Percentiles rank a stretch among this genome's conserved stretches.
phyloP scores from a whole-genome alignment of 2,888 invertebrate genomes.

The Phrixothrix hirtus region DNA sequence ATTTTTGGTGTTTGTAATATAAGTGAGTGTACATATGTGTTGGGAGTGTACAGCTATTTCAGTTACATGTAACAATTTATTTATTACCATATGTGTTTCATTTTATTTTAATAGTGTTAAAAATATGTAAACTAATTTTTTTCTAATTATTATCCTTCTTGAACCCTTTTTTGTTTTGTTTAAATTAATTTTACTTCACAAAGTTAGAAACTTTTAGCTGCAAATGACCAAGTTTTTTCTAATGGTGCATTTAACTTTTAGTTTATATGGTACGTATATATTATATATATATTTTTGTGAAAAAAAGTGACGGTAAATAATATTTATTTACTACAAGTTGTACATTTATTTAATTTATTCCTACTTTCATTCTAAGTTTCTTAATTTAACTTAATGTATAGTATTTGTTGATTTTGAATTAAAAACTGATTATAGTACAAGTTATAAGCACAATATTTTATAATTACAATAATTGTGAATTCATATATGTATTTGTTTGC shows the following conservation, averaged over 20 bases:
- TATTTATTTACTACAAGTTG: background rate
- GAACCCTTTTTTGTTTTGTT: too few species aligned
- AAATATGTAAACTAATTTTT: too few species aligned
- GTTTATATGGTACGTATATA: too few species aligned
- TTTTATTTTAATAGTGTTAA: too few species aligned
- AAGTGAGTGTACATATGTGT: slow-evolving; percentile 30
- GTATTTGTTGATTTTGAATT: background rate
- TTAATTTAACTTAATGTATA: background rate
- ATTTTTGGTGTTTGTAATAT: slow-evolving; percentile 22
- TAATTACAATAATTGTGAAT: background rate
- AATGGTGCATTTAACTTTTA: background rate
- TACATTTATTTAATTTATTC: background rate
- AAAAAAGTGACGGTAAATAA: background rate
- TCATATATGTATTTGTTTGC: slow-evolving; percentile 2
- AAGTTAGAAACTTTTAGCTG: slow-evolving; percentile 11
- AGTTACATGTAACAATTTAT: background rate
- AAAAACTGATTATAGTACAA: background rate
- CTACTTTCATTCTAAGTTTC: background rate
- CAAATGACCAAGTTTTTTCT: slow-evolving; percentile 1
- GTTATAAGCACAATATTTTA: background rate
- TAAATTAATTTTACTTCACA: too few species aligned
- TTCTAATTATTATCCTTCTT: too few species aligned
- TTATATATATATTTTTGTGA: background rate
- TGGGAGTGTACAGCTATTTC: slow-evolving; percentile 12
- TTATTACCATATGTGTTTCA: background rate